Evolutionary conservation across 2,888 invertebrate genomes (phyloP), one percentile per base, ranked within the genome.

Genomic region (Sturmia bella): DNA sequence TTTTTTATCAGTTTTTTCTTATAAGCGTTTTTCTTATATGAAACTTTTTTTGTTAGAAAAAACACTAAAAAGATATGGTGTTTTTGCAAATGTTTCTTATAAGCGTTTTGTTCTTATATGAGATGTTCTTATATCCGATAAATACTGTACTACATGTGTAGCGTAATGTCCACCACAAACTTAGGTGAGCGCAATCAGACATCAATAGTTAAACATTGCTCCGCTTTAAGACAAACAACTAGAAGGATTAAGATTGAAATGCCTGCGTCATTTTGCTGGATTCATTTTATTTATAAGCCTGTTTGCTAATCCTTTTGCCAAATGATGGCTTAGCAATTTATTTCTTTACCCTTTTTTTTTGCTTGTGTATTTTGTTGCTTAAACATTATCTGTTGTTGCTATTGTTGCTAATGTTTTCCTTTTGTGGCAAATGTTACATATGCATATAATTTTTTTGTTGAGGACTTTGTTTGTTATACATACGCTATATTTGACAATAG

Each of bases 281-380:
- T 56, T 37, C 45, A 48, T 54, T 70, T 27, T 52, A 37, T 45
- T 52, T 45, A 68, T 50, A 78, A 70, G 73, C 61, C 69, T 78
- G 64, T 32, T 32, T 78, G 75, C 78, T 78, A 82, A 82, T 82
- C 82, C 82, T 70, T 78, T 82, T 75, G 74, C 70, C 66, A 75
- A 70, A 75, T 82, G 82, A 82, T 82, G 78, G 74, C 78, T 82
- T 78, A 82, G 64, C 74, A 54, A 70, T 70, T 70, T 78, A 75
- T 78, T 78, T 82, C 74, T 72, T 68, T 74, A 48, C 59, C 56
- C 32, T 75, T 54, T 75, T 76, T 69, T 75, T 76, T 69, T 69
- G 19, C 72, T 72, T 54, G 13, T 32, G 52, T 19, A 37, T 43
- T 72, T 72, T 56, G 43, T 57, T 57, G 69, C 24, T 37, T 43